These are phyloP conservation scores for Fragum sueziense DNA, from an alignment of 2,888 invertebrate genomes.

Conservation along the genomic window DNA sequence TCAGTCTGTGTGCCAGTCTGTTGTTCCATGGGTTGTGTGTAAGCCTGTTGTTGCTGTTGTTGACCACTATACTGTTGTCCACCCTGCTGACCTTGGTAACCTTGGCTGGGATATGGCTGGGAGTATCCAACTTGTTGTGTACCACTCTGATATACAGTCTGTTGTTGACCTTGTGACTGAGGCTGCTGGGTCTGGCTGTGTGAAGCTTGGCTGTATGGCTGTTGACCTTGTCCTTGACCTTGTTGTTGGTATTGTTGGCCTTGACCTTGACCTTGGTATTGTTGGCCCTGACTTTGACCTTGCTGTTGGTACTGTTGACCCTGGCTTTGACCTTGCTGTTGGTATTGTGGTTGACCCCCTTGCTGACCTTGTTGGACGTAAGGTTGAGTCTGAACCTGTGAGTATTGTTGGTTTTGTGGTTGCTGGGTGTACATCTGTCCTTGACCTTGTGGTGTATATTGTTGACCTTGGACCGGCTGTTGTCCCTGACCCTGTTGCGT, in stretches of 20 bases:
- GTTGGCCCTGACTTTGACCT: background rate
- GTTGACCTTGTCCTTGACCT: slow-evolving; percentile 12
- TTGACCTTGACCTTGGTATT: background rate
- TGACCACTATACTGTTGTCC: slow-evolving; percentile 16
- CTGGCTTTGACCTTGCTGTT: slow-evolving; percentile 12
- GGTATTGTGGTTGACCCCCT: background rate
- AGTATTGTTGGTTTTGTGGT: background rate
- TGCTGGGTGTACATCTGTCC: background rate
- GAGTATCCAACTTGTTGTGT: slow-evolving; percentile 6
- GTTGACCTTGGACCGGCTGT: slow-evolving; percentile 18
- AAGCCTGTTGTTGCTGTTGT: slow-evolving; percentile 3
- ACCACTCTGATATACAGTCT: slow-evolving; percentile 2
- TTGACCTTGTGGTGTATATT: background rate
- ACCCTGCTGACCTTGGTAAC: slow-evolving; percentile 3
- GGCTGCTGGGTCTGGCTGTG: slow-evolving; percentile 30
- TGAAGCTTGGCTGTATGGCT: slow-evolving; percentile 9
- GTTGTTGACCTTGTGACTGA: slow-evolving; percentile 7
- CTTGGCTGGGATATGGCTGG: slow-evolving; percentile 18
- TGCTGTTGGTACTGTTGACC: slow-evolving; percentile 34
- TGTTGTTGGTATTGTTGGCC: slow-evolving; percentile 13
- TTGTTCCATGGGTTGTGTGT: slow-evolving; percentile 8
- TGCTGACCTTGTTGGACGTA: slow-evolving; percentile 3
- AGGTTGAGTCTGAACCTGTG: background rate
- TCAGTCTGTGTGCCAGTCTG: background rate
- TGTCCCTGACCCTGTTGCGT: slow-evolving; percentile 63